A percentile compares a stretch with the other conserved stretches of the same genome.
phyloP scores from a whole-genome alignment of 2,888 invertebrate genomes.

The Temnothorax ravouxi region DNA sequence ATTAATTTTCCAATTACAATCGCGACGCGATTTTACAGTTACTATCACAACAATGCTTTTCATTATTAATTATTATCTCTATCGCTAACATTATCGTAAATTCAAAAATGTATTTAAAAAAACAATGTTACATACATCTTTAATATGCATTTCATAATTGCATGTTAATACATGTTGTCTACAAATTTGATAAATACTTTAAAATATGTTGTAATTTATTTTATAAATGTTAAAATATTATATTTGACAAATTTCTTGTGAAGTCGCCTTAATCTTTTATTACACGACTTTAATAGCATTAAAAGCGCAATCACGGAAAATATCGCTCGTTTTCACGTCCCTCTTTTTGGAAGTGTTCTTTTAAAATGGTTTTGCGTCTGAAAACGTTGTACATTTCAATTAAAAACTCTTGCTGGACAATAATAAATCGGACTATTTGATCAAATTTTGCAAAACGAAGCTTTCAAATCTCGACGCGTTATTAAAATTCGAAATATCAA shows the following conservation, averaged over 20 bases:
- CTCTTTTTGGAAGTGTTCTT: neutral
- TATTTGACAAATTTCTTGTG: slow-evolving; percentile 7
- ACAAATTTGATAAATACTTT: neutral
- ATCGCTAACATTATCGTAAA: neutral
- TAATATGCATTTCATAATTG: neutral
- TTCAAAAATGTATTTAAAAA: neutral
- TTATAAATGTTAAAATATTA: neutral
- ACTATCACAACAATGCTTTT: neutral
- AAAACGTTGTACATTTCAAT: slow-evolving; percentile 14
- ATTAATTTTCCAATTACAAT: slow-evolving; percentile 31
- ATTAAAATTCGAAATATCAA: slow-evolving; percentile 39
- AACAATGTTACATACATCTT: neutral
- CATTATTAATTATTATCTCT: neutral
- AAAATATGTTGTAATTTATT: neutral
- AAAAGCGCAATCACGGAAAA: neutral
- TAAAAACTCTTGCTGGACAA: slow-evolving; percentile 4
- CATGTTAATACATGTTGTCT: neutral
- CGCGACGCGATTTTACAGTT: neutral
- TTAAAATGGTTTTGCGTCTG: neutral
- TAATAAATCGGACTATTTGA: neutral
- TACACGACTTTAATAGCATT: neutral
- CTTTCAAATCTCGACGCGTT: neutral
- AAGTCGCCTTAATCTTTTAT: neutral
- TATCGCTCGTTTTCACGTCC: neutral
- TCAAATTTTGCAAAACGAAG: slow-evolving; percentile 8